Evolutionary conservation across 2,113 vertebrate genomes (phyloP).

Genomic region (Glaucidium brasilianum): DNA sequence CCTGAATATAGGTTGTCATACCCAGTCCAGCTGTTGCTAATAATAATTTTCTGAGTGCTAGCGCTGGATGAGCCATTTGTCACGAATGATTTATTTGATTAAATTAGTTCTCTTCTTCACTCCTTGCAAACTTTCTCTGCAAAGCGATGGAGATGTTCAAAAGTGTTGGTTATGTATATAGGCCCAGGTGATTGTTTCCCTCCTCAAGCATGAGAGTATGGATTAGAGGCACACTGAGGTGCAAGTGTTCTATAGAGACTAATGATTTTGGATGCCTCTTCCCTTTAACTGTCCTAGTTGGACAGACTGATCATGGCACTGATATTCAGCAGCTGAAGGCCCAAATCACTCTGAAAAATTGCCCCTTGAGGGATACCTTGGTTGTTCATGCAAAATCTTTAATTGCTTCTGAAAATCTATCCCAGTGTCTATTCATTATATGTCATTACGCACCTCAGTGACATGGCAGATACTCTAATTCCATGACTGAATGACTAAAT

Average conservation of each 20-base stretch:
- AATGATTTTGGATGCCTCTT: neutral
- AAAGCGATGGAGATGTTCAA: conserved; percentile 1
- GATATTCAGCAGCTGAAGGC: neutral
- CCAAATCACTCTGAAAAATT: neutral
- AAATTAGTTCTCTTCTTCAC: conserved; percentile 30
- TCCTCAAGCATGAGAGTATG: neutral
- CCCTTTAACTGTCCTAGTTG: neutral
- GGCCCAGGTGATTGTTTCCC: neutral
- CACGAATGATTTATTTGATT: conserved; percentile 44
- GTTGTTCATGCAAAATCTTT: conserved; percentile 5
- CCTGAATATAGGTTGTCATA: conserved; percentile 40
- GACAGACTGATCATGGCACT: neutral
- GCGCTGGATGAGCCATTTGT: conserved; percentile 45
- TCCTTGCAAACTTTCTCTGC: conserved; percentile 9
- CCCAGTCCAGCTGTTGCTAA: conserved; percentile 44
- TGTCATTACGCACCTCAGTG: neutral
- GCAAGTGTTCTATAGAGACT: neutral
- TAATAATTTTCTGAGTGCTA: conserved; percentile 51
- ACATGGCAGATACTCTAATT: neutral
- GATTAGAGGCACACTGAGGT: neutral
- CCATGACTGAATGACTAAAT: neutral
- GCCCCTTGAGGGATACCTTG: neutral
- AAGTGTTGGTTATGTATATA: neutral
- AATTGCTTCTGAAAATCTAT: conserved; percentile 23
- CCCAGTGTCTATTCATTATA: neutral